These are phyloP conservation scores for Tautogolabrus adspersus DNA, from an alignment of 2,113 vertebrate genomes.

Conservation along the genomic window DNA sequence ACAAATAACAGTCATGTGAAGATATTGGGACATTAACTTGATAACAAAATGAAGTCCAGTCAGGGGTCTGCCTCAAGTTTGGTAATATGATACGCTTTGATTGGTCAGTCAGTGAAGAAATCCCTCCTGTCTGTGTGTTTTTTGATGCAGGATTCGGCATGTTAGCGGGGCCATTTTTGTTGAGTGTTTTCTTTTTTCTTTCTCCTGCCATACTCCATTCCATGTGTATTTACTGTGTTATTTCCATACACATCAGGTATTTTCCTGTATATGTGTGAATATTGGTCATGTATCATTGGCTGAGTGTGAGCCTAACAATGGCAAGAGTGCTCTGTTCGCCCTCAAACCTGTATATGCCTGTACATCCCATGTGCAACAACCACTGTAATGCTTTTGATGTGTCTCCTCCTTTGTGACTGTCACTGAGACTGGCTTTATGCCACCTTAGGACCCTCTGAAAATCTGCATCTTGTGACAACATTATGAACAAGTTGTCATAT, in stretches of 20 bases:
- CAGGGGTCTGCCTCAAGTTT: conserved; percentile 56
- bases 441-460: conserved; percentile 34
- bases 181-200: conserved; percentile 55
- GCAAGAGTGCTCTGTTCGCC: conserved; percentile 66
- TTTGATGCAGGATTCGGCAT: conserved; percentile 74
- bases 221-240: conserved; percentile 78
- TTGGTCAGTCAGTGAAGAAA: conserved; percentile 58
- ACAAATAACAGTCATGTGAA: conserved; percentile 75
- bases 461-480: conserved; percentile 54
- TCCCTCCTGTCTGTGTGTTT: conserved; percentile 46
- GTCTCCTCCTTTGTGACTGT: conserved; percentile 75
- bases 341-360: conserved; percentile 72
- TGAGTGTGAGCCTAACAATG: conserved; percentile 72
- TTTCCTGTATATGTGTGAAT: conserved; percentile 79
- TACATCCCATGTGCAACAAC: conserved; percentile 78
- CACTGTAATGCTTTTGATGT: conserved; percentile 80
- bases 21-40: conserved; percentile 74
- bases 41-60: conserved; percentile 86
- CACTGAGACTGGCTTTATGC: conserved; percentile 67
- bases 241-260: conserved; percentile 78
- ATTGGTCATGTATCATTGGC: conserved; percentile 80
- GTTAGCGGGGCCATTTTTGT: conserved; percentile 73
- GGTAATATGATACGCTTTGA: conserved; percentile 52
- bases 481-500: conserved; percentile 33
- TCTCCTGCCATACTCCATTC: conserved; percentile 74